Percentiles rank a stretch among this genome's conserved stretches.
These are phyloP conservation scores for Phoxinus dragarum DNA, from an alignment of 2,797 vertebrate genomes.

Conservation along the genomic window DNA sequence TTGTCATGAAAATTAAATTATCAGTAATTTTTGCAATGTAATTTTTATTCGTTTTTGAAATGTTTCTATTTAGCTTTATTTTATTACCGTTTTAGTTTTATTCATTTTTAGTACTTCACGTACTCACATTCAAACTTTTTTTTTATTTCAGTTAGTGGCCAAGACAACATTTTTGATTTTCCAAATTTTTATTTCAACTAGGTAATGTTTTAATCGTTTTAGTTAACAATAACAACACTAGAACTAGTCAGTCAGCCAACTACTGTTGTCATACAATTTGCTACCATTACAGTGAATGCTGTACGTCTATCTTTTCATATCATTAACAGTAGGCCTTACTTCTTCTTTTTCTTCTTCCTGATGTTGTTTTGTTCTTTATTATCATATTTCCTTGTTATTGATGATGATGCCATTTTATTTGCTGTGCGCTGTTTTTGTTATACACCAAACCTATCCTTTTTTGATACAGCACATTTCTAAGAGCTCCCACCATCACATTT, in stretches of 20 bases:
- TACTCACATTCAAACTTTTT: background rate
- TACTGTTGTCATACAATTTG: background rate
- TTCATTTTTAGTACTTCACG: background rate
- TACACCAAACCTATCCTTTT: slow-evolving; percentile 28
- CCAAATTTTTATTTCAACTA: too few relatives aligned
- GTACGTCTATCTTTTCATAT: background rate
- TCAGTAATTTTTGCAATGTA: background rate
- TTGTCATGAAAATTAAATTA: too few relatives aligned
- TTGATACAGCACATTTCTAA: slow-evolving; percentile 40
- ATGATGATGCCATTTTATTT: slow-evolving; percentile 8
- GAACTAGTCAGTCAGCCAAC: background rate
- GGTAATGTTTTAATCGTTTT: too few relatives aligned
- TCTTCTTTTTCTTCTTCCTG: background rate
- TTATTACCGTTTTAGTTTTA: background rate
- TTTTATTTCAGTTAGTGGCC: too few relatives aligned
- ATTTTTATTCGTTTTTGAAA: background rate
- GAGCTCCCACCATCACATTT: slow-evolving; percentile 47
- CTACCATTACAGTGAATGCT: background rate
- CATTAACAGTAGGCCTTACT: background rate
- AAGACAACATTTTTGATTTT: too few relatives aligned
- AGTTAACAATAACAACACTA: background rate
- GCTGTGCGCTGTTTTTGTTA: background rate
- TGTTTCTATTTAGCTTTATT: background rate
- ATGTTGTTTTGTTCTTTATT: background rate
- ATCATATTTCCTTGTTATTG: background rate